Base-by-base conservation (phyloP, 2,797 vertebrate species). In the Remorina albescens region DNA sequence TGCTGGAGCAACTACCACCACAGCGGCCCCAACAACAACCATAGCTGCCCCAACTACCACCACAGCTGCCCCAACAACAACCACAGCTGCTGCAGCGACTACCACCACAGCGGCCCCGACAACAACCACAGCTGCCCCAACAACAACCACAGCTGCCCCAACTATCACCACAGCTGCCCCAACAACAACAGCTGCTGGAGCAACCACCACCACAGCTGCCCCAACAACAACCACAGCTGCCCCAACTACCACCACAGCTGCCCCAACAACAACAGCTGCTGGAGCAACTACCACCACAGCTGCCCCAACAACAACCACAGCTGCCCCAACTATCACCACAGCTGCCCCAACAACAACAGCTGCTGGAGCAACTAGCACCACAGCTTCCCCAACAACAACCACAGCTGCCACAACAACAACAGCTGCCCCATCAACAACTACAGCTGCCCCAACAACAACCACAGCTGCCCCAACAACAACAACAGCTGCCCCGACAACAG, bases 401-500 rank as follows among this genome's bases (percentile, higher is more conserved):
- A 41, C 37, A 41, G 25, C 67, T 0, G 3, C 49, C 16, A 18
- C 50, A 4, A 30, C 50, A 18, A 53, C 50, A 3, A 30, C 25
- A 51, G 8, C 23, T 0, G 1, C 25, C 2, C 26, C 41, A 26
- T 10, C 15, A 10, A 7, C 19, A 6, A 44, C 8, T 7, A 12
- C 2, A 3, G 2, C 30, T 4, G 1, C 3, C 30, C 30, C 30
- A 30, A 30, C 30, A 3, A 32, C 28, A 21, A 34, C 42, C 11
- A n/a, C 51, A 10, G n/a, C 51, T 0, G n/a, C n/a, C n/a, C n/a
- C 44, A n/a, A 9, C 50, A 2, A 18, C 50, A 18, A 18, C 53
- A 0, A 18, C 28, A 30, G 8, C 2, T 2, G 8, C 6, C 1
- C 9, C 39, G 16, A 28, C 8, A 1, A n/a, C n/a, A n/a, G 16